A percentile compares a stretch with the other conserved stretches of the same genome.
These are phyloP conservation scores for Pinna nobilis DNA, from an alignment of 1,140 invertebrate genomes.

Conservation along the genomic window DNA sequence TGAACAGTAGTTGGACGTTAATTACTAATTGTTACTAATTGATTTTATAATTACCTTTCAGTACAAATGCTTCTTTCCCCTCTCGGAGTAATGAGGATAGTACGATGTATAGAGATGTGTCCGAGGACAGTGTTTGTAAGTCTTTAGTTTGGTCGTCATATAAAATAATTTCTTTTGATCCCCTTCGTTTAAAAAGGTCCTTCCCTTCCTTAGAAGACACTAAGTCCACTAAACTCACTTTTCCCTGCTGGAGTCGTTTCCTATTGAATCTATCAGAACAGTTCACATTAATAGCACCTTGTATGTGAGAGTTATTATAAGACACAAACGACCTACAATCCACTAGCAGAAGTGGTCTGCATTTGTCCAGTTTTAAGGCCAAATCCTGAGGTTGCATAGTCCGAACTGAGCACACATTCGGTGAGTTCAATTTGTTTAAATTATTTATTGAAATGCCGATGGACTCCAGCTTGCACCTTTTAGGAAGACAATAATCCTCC, in stretches of 20 bases:
- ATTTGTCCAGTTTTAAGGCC: constrained; percentile 55
- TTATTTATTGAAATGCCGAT: constrained; percentile 47
- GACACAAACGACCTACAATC: constrained; percentile 85
- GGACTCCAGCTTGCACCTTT: constrained; percentile 62
- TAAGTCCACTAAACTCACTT: constrained; percentile 81
- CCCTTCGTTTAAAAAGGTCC: constrained; percentile 78
- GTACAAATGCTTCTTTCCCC: constrained; percentile 81
- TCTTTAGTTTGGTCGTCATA: constrained; percentile 80
- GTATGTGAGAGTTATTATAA: constrained; percentile 84
- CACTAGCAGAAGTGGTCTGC: constrained; percentile 77
- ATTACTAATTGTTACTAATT: too few relatives aligned
- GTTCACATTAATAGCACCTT: constrained; percentile 85
- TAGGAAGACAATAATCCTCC: constrained; percentile 49
- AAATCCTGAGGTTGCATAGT: constrained; percentile 62
- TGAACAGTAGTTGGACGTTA: too few relatives aligned
- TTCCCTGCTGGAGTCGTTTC: constrained; percentile 81
- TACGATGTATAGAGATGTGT: constrained; percentile 82
- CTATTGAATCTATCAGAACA: constrained; percentile 85
- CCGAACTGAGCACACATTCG: constrained; percentile 34
- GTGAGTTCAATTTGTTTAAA: constrained; percentile 29
- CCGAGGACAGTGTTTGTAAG: constrained; percentile 73
- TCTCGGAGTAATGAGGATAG: constrained; percentile 83
- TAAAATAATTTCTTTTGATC: constrained; percentile 78
- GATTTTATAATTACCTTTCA: constrained; percentile 81
- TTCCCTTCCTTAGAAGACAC: constrained; percentile 80